phyloP scores from a whole-genome alignment of 64 coral and sea anemone genomes.

The Montipora cactus region DNA sequence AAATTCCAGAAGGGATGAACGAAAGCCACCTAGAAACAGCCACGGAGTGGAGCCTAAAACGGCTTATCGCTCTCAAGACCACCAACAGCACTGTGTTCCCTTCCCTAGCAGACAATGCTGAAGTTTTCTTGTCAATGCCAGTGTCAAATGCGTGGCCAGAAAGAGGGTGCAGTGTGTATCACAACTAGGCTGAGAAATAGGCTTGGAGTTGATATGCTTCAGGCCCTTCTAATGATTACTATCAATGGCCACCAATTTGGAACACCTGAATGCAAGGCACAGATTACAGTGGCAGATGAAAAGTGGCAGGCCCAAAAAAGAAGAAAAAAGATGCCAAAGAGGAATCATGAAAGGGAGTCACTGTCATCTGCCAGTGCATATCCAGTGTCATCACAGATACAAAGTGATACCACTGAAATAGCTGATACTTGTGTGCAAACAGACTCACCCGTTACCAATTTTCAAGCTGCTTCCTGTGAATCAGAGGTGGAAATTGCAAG shows the following conservation, averaged over 20 bases:
- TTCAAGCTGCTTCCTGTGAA: neutral
- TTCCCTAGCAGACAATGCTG: constrained; percentile 1
- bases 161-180: constrained; percentile 17
- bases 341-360: neutral
- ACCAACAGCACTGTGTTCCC: neutral
- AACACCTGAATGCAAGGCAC: constrained; percentile 3
- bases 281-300: neutral
- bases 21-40: constrained; percentile 13
- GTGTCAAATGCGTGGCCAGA: constrained; percentile 25
- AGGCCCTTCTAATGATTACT: constrained; percentile 1
- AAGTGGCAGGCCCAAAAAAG: neutral
- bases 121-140: constrained; percentile 29
- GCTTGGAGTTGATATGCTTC: constrained; percentile 4
- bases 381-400: constrained; percentile 10
- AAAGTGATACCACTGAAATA: constrained; percentile 33
- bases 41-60: too few species aligned
- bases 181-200: neutral
- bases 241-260: constrained; percentile 8
- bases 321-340: constrained; percentile 6
- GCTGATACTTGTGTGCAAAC: constrained; percentile 47
- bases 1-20: constrained; percentile 52
- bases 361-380: neutral
- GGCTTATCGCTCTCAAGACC: too few species aligned
- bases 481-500: constrained; percentile 17
- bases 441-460: neutral